Conservation (phyloP, 2,113 vertebrate species). For the Stomatorhinus ivindoensis region DNA sequence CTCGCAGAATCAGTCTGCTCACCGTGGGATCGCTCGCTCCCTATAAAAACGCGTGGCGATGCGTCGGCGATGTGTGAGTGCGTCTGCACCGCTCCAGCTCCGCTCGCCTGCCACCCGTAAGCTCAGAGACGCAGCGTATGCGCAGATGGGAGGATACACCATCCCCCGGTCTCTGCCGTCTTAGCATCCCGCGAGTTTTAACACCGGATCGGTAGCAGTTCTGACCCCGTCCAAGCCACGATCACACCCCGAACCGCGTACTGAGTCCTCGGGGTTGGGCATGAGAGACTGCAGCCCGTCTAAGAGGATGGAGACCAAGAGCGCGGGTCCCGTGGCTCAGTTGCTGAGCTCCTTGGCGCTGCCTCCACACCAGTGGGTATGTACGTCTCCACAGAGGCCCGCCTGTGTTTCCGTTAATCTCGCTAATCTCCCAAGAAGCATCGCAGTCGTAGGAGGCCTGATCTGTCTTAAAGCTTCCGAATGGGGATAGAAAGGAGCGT, state of each 20-base stretch:
- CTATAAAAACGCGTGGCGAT: background rate
- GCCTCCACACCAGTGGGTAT: constrained; percentile 65
- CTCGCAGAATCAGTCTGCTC: background rate
- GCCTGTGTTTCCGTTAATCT: background rate
- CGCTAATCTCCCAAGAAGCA: background rate
- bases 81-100: background rate
- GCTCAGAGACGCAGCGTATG: background rate
- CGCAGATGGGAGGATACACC: background rate
- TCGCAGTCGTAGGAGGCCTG: background rate
- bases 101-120: background rate
- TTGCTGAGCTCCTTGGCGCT: constrained; percentile 60
- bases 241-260: background rate
- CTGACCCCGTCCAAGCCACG: background rate
- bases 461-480: background rate
- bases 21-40: background rate
- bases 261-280: background rate
- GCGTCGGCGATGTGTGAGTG: background rate
- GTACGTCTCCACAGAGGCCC: constrained; percentile 19
- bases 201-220: background rate
- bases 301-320: constrained; percentile 48
- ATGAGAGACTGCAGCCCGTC: constrained; percentile 56
- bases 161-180: background rate
- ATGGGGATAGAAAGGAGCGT: background rate
- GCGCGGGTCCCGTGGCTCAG: constrained; percentile 54
- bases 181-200: background rate